Base-by-base conservation (phyloP, 2,888 invertebrate genomes). In the Altica lythri region DNA sequence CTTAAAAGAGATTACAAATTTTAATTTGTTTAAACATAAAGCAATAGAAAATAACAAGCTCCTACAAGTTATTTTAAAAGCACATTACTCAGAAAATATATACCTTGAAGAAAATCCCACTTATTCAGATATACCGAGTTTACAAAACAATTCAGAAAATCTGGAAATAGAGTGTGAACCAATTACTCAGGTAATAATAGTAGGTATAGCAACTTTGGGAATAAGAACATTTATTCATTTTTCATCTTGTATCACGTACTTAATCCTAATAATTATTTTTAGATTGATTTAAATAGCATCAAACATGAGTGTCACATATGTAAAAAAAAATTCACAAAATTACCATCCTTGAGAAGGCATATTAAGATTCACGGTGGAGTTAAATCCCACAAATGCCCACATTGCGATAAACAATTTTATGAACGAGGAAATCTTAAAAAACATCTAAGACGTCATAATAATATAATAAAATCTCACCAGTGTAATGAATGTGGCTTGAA, bases 401-500 rank as follows among this genome's bases (percentile, higher is more conserved):
- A 65, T 27, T 68, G 68, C 45, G 58, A 57, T 25, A 61, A 60
- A 55, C 55, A 43, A n/a, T 67, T 67, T 51, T 48, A 61, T 5
- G 67, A 69, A 50, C 57, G 61, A 4, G 64, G 67, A 3, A 69
- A 68, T 53, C 55, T 69, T 13, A 61, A 57, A 12, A 67, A 69
- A 54, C 70, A 70, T 37, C 12, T 64, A 13, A 59, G 67, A 2
- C 64, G 65, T 18, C 70, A 70, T 43, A 62, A 42, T 4, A 59
- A 67, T 34, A 67, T 69, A n/a, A 1, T 10, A 19, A 68, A 68
- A 43, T 64, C 64, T 47, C 67, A 68, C 40, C 64, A 69, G 52
- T 70, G 70, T 50, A 65, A 66, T 17, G 63, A 67, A 38, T 70
- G 69, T 47, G 67, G 68, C 16, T 52, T 67, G 13, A 44, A 65